A percentile compares a stretch with the other conserved stretches of the same genome.
Evolutionary conservation across 1,140 invertebrate genomes (phyloP).

Genomic region (Plectrocnemia conspersa): DNA sequence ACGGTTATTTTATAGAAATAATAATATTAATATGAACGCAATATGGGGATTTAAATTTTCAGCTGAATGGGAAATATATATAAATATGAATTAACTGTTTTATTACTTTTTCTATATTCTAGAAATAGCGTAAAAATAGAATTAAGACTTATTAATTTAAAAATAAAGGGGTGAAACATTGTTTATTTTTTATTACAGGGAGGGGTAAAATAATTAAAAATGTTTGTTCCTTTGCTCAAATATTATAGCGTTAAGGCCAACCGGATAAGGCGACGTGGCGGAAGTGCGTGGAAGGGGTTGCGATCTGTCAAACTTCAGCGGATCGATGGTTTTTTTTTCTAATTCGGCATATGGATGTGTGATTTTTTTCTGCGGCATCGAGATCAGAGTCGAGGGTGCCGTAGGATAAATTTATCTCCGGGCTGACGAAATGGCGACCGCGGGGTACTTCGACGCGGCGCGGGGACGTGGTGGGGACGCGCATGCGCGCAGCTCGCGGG

Average conservation of each 20-base stretch:
- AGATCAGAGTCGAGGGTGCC: background rate
- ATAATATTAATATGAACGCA: no score
- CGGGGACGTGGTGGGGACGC: constrained; percentile 11
- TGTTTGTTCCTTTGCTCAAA: no score
- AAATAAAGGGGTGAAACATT: no score
- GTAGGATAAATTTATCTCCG: background rate
- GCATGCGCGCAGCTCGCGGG: background rate
- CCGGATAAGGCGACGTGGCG: background rate
- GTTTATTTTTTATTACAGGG: no score
- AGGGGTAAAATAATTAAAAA: no score
- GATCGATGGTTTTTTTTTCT: background rate
- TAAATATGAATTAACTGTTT: no score
- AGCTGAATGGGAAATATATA: no score
- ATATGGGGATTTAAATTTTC: no score
- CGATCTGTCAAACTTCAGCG: background rate
- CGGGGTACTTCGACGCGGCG: background rate
- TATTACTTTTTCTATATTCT: no score
- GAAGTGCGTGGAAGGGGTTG: background rate
- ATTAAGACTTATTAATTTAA: no score
- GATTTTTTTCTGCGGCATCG: constrained; percentile 15
- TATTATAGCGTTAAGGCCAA: background rate
- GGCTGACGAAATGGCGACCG: background rate
- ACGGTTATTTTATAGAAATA: no score
- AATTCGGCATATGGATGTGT: background rate
- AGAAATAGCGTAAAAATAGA: no score